phyloP scores from a whole-genome alignment of 2,888 invertebrate genomes.

The Metacarcinus magister region DNA sequence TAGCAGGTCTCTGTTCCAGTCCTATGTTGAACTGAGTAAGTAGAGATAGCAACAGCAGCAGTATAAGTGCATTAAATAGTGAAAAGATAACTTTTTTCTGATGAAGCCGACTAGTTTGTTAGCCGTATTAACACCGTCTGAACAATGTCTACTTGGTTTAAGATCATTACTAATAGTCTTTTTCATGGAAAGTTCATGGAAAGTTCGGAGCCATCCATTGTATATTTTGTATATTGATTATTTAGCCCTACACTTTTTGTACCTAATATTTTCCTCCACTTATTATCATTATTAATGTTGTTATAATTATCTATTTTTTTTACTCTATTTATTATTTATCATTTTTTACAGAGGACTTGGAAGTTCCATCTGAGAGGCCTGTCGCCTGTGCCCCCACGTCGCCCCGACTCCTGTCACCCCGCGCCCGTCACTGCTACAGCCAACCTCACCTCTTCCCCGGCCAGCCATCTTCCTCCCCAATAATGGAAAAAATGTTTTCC shows the following conservation, averaged over 20 bases:
- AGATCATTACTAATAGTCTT: no score
- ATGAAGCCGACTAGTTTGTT: no score
- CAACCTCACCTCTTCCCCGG: not conserved
- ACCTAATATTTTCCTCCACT: no score
- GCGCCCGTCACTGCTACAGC: not conserved
- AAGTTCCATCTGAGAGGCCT: not conserved
- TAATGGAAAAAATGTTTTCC: not conserved
- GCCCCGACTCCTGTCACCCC: not conserved
- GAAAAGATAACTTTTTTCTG: no score
- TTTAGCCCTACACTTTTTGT: no score
- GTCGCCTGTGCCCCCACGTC: not conserved
- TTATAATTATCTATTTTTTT: not conserved
- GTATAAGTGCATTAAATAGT: not conserved
- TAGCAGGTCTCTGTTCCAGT: not conserved
- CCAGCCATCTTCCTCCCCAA: constrained; percentile 37
- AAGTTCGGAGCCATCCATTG: no score
- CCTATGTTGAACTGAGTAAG: constrained; percentile 44
- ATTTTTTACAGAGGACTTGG: not conserved
- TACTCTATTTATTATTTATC: not conserved
- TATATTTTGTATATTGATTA: no score
- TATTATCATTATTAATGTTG: not conserved
- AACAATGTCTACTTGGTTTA: no score
- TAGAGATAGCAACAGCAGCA: not conserved
- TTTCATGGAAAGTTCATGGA: no score
- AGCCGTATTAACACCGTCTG: no score